Evolutionary conservation across 2,113 vertebrate species (phyloP), one percentile per base, ranked within the genome.

Genomic region (Cryptotis parvus): DNA sequence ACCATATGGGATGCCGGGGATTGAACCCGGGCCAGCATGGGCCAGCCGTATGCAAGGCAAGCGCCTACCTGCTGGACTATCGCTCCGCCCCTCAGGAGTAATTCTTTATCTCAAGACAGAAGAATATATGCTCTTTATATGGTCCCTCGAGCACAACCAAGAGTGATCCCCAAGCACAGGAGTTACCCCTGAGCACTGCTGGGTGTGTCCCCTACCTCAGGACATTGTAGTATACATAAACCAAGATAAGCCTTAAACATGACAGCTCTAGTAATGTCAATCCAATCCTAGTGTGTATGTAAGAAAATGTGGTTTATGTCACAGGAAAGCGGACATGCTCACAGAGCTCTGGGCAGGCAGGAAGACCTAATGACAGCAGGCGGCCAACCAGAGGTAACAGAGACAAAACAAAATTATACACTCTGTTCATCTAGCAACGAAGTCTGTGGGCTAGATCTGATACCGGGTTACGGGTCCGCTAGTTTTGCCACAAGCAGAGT

Each of bases 211-310:
- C 26, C 26, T 20, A 55, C 29, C 24, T 81, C 35, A 61, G 2
- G 65, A 39, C 29, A 27, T 49, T 61, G 92, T 78, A 37, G 85
- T 85, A 86, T 52, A 93, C 24, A 85, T 10, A 91, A 58, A 79
- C 58, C 78, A 94, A 68, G 26, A 68, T 73, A 92, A 92, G 52
- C 11, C 49, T 89, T 65, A 91, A 37, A 94, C 73, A 65, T 74
- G 35, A n/a, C 15, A 70, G 39, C 22, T 11, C n/a, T 52, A 77
- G 69, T 69, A 87, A 68, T 7, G 27, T 72, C 68, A 88, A 83
- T 61, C 84, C 68, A 76, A 80, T 77, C 92, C n/a, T 74, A 86
- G 86, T 10, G 18, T 18, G 72, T 52, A 83, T 39, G 35, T n/a
- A 72, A 82, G 66, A 87, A 89, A 66, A 79, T 58, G 69, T 1